Evolutionary conservation across 2,113 vertebrate species (phyloP).

Genomic region (Calidris pugnax): DNA sequence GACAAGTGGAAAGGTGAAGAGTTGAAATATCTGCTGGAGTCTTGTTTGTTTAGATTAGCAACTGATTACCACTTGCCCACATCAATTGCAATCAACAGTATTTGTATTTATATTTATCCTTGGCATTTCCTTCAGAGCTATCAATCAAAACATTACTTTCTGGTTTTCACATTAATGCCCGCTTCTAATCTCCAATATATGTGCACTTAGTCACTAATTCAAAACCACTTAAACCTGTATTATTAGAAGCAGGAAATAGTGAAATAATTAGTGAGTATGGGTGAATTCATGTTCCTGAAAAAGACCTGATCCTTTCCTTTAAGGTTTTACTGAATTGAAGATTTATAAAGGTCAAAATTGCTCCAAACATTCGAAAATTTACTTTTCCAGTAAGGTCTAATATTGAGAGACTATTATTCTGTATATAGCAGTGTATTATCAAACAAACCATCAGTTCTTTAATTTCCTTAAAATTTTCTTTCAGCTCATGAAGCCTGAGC

Average conservation of each 20-base stretch:
- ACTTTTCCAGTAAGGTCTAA: neutral
- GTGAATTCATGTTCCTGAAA: neutral
- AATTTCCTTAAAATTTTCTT: neutral
- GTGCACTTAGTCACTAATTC: neutral
- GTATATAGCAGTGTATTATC: neutral
- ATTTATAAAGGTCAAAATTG: neutral
- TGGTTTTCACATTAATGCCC: neutral
- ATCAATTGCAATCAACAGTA: slow-evolving; percentile 60
- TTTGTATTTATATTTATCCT: slow-evolving; percentile 63
- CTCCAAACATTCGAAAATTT: neutral
- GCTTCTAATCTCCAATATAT: neutral
- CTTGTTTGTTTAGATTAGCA: slow-evolving; percentile 62
- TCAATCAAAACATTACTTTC: slow-evolving; percentile 44
- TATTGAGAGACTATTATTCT: neutral
- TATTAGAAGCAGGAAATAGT: neutral
- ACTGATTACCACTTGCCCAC: slow-evolving; percentile 64
- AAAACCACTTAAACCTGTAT: neutral
- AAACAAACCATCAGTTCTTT: fast-evolving
- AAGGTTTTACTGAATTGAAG: neutral
- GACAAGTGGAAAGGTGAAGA: slow-evolving; percentile 55
- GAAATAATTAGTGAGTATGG: neutral
- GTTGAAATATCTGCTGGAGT: slow-evolving; percentile 61
- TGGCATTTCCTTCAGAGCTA: slow-evolving; percentile 53
- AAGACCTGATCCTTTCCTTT: neutral
- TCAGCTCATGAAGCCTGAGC: neutral